Base-by-base conservation (phyloP, 2,888 invertebrate genomes). In the Drosophila helvetica region DNA sequence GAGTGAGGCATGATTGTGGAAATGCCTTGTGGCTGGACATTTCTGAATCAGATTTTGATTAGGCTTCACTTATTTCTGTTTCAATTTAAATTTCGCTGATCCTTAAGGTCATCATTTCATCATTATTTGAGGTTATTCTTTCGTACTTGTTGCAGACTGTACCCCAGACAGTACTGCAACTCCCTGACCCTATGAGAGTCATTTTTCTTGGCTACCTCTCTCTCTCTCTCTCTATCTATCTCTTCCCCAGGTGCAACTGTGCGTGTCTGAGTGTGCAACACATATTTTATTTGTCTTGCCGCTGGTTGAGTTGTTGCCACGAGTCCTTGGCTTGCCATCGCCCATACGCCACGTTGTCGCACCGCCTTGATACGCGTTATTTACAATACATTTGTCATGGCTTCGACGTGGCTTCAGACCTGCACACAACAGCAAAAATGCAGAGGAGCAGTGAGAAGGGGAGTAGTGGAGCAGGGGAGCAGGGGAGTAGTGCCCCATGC, bases 311-410 rank as follows among this genome's bases (percentile, higher is more conserved):
- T 60, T 70, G 58, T 56, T 30, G 54, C 25, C 42, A 55, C 54
- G 2, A 10, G 27, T 38, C 30, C 48, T 12, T 6, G 19, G 43
- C n/a, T 15, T 62, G 53, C 45, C 48, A 48, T 61, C 58, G 60
- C 76, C 64, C 63, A 63, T 78, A 71, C 63, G 52, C 53, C 53
- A 30, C 53, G 73, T 84, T 84, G 85, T 77, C 75, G 65, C 86
- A 74, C 76, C 69, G 70, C 86, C 74, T 78, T 74, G 78, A 76
- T 74, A 73, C 80, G 84, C 78, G 77, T 84, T 86, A 81, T 82
- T 77, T 87, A 79, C 77, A 79, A 77, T 64, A 85, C 85, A 87
- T 87, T 82, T 81, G 85, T 81, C 87, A 85, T 77, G 71, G 79
- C 82, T 77, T 85, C 77, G 80, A 59, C 62, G 78, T 63, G 68